A percentile compares a stretch with the other conserved stretches of the same genome.
Evolutionary conservation across 2,797 vertebrate genomes (phyloP).

Genomic region (Helicolenus hilgendorfi): DNA sequence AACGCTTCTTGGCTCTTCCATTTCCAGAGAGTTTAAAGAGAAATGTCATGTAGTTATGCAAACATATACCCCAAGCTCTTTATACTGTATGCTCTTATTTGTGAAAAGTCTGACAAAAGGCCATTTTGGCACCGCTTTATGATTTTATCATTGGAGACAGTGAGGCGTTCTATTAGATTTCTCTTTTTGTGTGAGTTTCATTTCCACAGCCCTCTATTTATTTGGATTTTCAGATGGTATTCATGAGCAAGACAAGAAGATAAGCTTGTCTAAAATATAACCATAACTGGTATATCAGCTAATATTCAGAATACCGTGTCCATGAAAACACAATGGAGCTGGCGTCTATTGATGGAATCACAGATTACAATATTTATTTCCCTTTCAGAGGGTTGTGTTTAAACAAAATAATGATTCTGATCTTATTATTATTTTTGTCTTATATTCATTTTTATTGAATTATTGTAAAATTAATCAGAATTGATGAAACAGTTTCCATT

Average conservation of each 20-base stretch:
- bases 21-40: slow-evolving; percentile 7
- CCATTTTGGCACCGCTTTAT: neutral
- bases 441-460: neutral
- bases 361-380: neutral
- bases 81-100: neutral
- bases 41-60: neutral
- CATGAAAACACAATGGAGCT: neutral
- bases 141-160: neutral
- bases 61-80: neutral
- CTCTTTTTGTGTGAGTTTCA: neutral
- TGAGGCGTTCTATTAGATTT: neutral
- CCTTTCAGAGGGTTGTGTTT: neutral
- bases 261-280: slow-evolving; percentile 1
- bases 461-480: neutral
- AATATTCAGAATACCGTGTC: neutral
- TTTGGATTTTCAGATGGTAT: slow-evolving; percentile 21
- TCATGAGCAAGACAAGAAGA: slow-evolving; percentile 15
- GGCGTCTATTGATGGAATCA: neutral
- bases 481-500: neutral
- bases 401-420: neutral
- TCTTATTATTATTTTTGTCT: neutral
- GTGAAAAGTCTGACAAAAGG: neutral
- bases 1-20: neutral
- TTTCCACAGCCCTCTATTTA: slow-evolving; percentile 1
- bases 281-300: neutral